Base-by-base conservation (phyloP, 2,113 vertebrate species). In the Progne subis region DNA sequence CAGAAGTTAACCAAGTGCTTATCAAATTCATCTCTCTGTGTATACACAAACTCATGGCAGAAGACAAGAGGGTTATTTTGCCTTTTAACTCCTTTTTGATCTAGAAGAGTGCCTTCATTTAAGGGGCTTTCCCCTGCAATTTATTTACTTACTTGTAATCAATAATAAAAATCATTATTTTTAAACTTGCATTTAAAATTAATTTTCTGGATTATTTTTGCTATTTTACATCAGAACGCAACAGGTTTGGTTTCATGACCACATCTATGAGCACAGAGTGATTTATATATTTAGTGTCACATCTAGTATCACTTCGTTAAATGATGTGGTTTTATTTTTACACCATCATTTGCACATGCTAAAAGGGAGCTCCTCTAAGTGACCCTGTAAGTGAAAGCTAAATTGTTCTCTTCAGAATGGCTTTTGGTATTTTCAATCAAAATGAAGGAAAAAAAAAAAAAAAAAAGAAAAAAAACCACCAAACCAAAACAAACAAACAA, bases 11-110 rank as follows among this genome's bases (percentile, higher is more conserved):
- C 16, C 32, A 17, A 84, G 23, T 31, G 44, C 86, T 81, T 81
- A 88, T 50, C 47, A 59, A 75, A 89, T 82, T 83, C 60, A 13
- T 52, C 64, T 79, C 65, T 85, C 18, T 60, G 61, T 64, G 39
- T 46, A 56, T 20, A 37, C 14, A 52, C 44, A 87, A 90, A 93
- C 21, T 9, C 31, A 39, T 72, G 84, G 69, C 87, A 95, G 74
- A 76, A 87, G 75, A 88, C 86, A 63, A 94, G 56, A 87, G 37
- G 21, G 56, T 88, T 60, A 26, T 52, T 86, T 84, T 87, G 64
- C 69, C 89, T 78, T 94, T 95, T 82, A 90, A 91, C 76, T 86
- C 57, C 5, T 29, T 91, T 94, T 91, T 89, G 44, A 94, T 92
- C 64, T 91, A 56, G 52, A 60, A 60, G 24, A 63, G 11, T 19